Evolutionary conservation across 2,888 invertebrate species (phyloP).

Genomic region (Xestobium rufovillosum): DNA sequence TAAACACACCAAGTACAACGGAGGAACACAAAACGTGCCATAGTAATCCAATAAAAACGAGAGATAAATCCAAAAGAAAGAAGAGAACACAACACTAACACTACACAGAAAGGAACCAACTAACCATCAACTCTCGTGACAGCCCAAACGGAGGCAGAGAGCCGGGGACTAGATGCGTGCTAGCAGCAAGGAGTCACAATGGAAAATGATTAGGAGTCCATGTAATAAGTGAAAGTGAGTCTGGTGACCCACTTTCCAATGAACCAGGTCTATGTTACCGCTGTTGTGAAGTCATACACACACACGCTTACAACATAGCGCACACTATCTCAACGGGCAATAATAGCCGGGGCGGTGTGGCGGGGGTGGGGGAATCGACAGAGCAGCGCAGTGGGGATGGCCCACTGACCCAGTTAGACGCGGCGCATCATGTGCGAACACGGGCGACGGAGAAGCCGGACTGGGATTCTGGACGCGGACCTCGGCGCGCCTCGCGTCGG

Average conservation of each 20-base stretch:
- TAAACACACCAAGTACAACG: constrained; percentile 5
- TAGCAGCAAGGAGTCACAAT: constrained; percentile 55
- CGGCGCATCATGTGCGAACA: constrained; percentile 50
- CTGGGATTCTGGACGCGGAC: too few species aligned
- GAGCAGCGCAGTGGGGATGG: constrained; percentile 56
- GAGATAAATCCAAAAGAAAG: too few species aligned
- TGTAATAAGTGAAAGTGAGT: constrained; percentile 85
- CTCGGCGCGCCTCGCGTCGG: too few species aligned
- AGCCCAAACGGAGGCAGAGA: constrained; percentile 10
- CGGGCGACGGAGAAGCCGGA: too few species aligned
- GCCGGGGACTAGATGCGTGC: constrained; percentile 32
- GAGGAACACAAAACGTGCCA: constrained; percentile 18
- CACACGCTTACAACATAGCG: constrained; percentile 14
- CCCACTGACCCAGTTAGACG: constrained; percentile 79
- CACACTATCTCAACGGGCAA: constrained; percentile 22
- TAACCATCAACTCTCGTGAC: too few species aligned
- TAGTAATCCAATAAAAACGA: constrained; percentile 13
- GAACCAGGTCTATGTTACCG: constrained; percentile 89
- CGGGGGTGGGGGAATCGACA: constrained; percentile 23
- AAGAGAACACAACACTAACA: constrained; percentile 2
- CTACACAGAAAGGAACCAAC: constrained; percentile 4
- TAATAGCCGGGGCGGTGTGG: constrained; percentile 30
- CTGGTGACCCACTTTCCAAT: constrained; percentile 80
- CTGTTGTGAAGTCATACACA: constrained; percentile 40
- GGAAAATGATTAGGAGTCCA: constrained; percentile 67